These are phyloP conservation scores for Diceros bicornis DNA, from an alignment of 2,797 vertebrate genomes.

Conservation along the genomic window DNA sequence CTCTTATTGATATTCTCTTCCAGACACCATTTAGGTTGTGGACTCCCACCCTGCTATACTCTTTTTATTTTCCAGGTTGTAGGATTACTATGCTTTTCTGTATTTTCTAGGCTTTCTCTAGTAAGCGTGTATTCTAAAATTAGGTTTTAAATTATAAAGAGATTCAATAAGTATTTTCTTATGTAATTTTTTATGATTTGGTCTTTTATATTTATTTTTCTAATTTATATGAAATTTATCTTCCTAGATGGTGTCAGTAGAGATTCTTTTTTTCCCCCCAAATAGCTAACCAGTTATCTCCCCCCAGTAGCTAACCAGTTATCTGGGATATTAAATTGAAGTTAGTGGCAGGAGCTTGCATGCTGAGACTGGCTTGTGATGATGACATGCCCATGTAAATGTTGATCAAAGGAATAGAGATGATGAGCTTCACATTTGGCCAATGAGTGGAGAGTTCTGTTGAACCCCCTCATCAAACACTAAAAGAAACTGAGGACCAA, in stretches of 20 bases:
- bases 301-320: background rate
- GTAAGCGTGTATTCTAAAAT: slow-evolving; percentile 38
- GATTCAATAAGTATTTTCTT: background rate
- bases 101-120: slow-evolving; percentile 57
- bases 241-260: background rate
- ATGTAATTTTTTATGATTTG: slow-evolving; percentile 16
- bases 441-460: background rate
- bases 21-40: background rate
- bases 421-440: background rate
- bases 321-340: background rate
- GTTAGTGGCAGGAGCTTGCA: background rate
- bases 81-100: background rate
- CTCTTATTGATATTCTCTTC: background rate
- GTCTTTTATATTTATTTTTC: slow-evolving; percentile 32
- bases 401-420: background rate
- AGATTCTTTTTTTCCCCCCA: background rate
- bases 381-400: background rate
- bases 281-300: background rate
- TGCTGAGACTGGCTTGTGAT: background rate
- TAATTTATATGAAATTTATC: slow-evolving; percentile 43
- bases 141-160: slow-evolving; percentile 38
- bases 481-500: slow-evolving; percentile 19
- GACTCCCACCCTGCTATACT: background rate
- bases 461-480: background rate
- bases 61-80: background rate